Evolutionary conservation across 2,797 vertebrate genomes (phyloP).

Genomic region (Bradypodion ventrale): DNA sequence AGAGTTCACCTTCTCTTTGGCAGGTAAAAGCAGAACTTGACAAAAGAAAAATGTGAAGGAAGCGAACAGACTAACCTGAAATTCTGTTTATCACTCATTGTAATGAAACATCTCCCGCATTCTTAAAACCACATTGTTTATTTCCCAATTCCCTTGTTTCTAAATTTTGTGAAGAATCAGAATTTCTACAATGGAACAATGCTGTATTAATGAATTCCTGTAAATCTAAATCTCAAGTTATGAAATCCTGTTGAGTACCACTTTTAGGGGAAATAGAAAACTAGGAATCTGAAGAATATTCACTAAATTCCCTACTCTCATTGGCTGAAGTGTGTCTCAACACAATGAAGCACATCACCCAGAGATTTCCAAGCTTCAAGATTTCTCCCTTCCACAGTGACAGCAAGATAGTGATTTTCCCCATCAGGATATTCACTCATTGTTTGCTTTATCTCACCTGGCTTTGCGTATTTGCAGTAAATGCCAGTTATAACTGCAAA

Average conservation of each 20-base stretch:
- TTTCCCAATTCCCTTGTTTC: neutral
- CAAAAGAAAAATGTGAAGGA: neutral
- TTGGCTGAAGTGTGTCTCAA: no score
- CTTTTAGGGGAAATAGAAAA: no score
- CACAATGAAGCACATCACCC: no score
- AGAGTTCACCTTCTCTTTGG: neutral
- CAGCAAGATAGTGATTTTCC: no score
- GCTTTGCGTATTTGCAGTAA: no score
- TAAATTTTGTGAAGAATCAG: neutral
- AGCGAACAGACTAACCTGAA: neutral
- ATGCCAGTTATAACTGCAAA: no score
- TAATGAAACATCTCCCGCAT: neutral
- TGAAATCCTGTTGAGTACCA: neutral
- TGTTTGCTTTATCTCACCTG: no score
- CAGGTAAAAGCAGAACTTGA: conserved; percentile 26
- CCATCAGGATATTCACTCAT: no score
- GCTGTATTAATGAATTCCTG: neutral
- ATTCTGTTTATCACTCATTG: neutral
- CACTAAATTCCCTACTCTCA: no score
- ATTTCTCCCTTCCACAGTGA: no score
- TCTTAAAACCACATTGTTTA: neutral
- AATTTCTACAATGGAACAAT: neutral
- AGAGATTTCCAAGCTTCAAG: no score
- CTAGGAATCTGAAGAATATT: no score
- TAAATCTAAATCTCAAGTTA: neutral